These are phyloP conservation scores for Anniella stebbinsi DNA, from an alignment of 2,797 vertebrate genomes.

Conservation along the genomic window DNA sequence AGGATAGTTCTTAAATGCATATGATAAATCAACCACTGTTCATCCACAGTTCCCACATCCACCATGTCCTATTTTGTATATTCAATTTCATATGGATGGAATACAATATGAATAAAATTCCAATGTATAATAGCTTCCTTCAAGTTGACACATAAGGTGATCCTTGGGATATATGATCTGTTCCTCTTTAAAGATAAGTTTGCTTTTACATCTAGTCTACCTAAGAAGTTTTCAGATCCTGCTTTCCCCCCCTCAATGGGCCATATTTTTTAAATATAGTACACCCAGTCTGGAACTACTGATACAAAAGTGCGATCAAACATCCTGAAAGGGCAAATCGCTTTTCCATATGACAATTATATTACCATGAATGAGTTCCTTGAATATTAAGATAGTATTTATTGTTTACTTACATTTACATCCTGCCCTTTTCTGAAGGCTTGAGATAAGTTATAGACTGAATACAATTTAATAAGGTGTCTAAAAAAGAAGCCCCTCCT, in stretches of 20 bases:
- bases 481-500: not conserved
- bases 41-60: not conserved
- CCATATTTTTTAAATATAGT: not conserved
- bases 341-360: not conserved
- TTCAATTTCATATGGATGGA: not conserved
- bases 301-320: not conserved
- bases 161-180: not conserved
- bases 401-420: not conserved
- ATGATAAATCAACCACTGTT: not conserved
- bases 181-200: not conserved
- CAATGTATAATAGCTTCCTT: not conserved
- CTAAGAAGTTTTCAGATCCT: not conserved
- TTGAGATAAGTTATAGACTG: not conserved
- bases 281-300: not conserved
- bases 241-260: not conserved
- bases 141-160: not conserved
- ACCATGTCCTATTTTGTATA: not conserved
- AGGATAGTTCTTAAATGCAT: not conserved
- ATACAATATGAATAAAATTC: not conserved
- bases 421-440: not conserved
- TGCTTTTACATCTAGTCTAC: not conserved
- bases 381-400: not conserved
- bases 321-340: not conserved
- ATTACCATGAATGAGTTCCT: not conserved
- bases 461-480: not conserved